Conservation (phyloP, 2,113 vertebrate species). For the Pseudopodoces humilis region DNA sequence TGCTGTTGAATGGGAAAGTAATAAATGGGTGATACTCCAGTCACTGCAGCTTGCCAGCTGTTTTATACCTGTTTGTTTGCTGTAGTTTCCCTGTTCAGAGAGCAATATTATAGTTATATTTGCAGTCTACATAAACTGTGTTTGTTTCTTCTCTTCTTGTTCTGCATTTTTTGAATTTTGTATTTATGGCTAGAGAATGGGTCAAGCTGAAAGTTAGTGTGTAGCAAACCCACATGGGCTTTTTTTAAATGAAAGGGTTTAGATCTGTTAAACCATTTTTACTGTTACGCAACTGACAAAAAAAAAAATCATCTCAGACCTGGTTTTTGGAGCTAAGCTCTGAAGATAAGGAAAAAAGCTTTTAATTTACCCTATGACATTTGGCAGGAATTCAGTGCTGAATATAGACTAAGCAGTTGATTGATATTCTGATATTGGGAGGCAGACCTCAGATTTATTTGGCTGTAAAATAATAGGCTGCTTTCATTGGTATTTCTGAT, state of each 20-base stretch:
- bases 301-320: constrained; percentile 8
- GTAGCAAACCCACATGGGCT: neutral
- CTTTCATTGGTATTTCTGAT: neutral
- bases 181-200: neutral
- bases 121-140: neutral
- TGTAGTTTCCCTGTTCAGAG: neutral
- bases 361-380: constrained; percentile 31
- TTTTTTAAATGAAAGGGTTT: constrained; percentile 52
- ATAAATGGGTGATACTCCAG: neutral
- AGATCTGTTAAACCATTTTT: constrained; percentile 25
- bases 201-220: neutral
- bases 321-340: constrained; percentile 14
- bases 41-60: constrained; percentile 22
- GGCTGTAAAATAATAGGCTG: neutral
- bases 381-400: constrained; percentile 12
- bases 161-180: neutral
- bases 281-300: constrained; percentile 37
- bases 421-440: neutral
- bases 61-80: neutral
- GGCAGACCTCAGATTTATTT: neutral
- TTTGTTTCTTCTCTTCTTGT: neutral
- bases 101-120: neutral
- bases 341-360: constrained; percentile 27
- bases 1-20: neutral
- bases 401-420: neutral